Conservation (phyloP, 2,888 invertebrate species). For the Clostera curtula region DNA sequence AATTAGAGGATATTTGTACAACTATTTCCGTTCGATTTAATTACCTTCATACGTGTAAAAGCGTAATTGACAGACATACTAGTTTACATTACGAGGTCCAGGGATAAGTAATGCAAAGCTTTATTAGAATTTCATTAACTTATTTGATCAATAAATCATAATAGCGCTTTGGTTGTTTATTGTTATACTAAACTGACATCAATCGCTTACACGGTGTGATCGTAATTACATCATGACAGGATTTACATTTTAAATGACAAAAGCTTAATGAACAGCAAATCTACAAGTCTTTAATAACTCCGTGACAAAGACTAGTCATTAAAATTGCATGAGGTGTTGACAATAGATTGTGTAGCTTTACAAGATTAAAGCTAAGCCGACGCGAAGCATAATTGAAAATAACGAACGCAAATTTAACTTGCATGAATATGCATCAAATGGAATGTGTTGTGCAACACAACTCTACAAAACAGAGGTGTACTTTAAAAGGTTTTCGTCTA, state of each 20-base stretch:
- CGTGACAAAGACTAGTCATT: constrained; percentile 39
- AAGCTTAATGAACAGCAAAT: constrained; percentile 21
- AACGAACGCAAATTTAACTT: constrained; percentile 63
- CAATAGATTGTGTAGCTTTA: constrained; percentile 35
- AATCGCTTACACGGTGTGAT: too few relatives aligned
- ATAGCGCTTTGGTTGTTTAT: too few relatives aligned
- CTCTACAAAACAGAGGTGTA: too few relatives aligned
- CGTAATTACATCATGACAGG: constrained; percentile 4
- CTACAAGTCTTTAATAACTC: constrained; percentile 27
- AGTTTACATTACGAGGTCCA: constrained; percentile 3
- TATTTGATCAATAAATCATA: too few relatives aligned
- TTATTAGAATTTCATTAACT: too few relatives aligned
- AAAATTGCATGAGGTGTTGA: constrained; percentile 41
- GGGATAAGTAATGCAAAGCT: too few relatives aligned
- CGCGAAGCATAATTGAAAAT: constrained; percentile 54
- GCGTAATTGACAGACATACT: background rate
- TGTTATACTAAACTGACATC: too few relatives aligned
- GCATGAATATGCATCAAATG: constrained; percentile 21
- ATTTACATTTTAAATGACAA: constrained; percentile 17
- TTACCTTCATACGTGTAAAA: too few relatives aligned
- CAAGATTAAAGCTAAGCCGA: constrained; percentile 32
- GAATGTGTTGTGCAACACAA: constrained; percentile 5
- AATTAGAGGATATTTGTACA: too few relatives aligned
- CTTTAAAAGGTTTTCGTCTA: too few relatives aligned
- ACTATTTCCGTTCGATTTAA: too few relatives aligned